These are phyloP conservation scores for Neotoma lepida DNA, from an alignment of 2,113 vertebrate genomes.

Conservation along the genomic window DNA sequence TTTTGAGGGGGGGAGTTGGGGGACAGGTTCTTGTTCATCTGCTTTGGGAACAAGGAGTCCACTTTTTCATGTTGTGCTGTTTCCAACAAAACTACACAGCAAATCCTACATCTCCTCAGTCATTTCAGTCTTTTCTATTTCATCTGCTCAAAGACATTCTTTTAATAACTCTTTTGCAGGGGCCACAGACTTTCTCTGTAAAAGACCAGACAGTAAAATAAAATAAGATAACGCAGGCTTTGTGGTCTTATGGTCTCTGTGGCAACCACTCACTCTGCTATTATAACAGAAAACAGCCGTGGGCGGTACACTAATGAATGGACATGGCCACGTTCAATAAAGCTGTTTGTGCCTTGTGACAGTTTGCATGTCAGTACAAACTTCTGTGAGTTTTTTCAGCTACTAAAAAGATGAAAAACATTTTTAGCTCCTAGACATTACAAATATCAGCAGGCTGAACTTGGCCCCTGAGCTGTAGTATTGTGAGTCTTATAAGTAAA, in stretches of 20 bases:
- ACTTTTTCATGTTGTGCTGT: background rate
- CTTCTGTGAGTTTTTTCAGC: background rate
- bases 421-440: background rate
- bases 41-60: background rate
- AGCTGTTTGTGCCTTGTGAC: background rate
- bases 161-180: background rate
- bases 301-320: background rate
- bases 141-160: background rate
- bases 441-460: background rate
- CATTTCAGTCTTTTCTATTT: background rate
- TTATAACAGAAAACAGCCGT: background rate
- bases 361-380: conserved; percentile 9
- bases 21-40: background rate
- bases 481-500: background rate
- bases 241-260: background rate
- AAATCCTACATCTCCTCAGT: background rate
- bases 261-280: background rate
- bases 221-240: background rate
- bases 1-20: no score
- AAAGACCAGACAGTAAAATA: background rate
- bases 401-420: background rate
- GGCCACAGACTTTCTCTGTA: background rate
- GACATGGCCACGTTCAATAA: background rate
- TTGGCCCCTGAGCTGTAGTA: background rate
- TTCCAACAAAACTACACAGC: background rate